Base-by-base conservation (phyloP, 1,140 invertebrate species). In the Saccostrea cuccullata region DNA sequence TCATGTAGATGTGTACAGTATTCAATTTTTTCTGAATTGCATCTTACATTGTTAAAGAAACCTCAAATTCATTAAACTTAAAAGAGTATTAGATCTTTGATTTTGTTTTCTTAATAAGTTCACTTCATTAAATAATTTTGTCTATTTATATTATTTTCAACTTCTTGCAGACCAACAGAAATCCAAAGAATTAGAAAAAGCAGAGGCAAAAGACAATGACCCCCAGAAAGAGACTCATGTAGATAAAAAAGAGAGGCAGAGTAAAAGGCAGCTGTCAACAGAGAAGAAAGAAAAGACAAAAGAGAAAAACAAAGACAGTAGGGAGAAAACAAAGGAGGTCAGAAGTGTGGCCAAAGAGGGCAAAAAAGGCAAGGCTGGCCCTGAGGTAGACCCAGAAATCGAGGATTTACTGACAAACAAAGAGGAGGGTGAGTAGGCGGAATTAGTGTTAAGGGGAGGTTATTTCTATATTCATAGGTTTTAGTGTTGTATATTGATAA, bases 121-220 rank as follows among this genome's bases (percentile, higher is more conserved):
- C 47, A 47, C 5, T 47, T 47, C 6, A 47, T 3, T 47, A 0
- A 47, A 6, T 47, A 8, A 9, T 3, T 47, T 47, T 47, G 9
- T 47, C 47, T 47, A 5, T 47, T 8, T 0, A 47, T 47, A 8
- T 47, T 47, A 47, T 47, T 47, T 47, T 47, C 47, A 47, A 47
- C 9, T 23, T 82, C 11, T 56, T 55, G 26, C 86, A 87, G 67
- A 82, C 20, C 70, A 82, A 82, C 77, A 87, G 55, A 87, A 82
- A 87, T n/a, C 40, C 20, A 85, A 85, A 15, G 84, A 85, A 67
- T 60, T 85, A 13, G 84, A 90, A 91, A 85, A 85, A 85, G 84
- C 5, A 30, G 60, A 64, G 17, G 40, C 56, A 85, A 73, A 85
- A 77, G 70, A n/a, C 56, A 87, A 86, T 82, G 40, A 60, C 9